phyloP scores from a whole-genome alignment of 1,140 invertebrate genomes.

The Hestina assimilis region DNA sequence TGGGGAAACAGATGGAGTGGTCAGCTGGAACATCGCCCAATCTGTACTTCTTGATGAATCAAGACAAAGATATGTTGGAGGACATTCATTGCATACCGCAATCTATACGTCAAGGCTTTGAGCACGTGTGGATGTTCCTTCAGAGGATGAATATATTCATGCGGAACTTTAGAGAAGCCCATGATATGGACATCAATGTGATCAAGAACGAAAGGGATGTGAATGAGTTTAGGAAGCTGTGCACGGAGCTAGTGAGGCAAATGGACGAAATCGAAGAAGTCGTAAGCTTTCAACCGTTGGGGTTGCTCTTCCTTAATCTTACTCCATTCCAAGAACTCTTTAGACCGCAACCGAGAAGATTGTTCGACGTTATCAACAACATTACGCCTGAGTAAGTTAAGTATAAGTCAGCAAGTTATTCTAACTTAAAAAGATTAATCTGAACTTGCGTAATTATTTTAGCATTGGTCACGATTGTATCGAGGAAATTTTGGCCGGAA shows the following conservation, averaged over 20 bases:
- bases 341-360: constrained; percentile 82
- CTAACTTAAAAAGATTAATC: too few relatives aligned
- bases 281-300: constrained; percentile 80
- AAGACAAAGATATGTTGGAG: constrained; percentile 80
- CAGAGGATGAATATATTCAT: constrained; percentile 83
- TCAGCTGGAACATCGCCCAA: constrained; percentile 83
- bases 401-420: not conserved
- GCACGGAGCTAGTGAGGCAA: constrained; percentile 81
- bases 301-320: constrained; percentile 84
- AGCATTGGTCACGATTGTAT: constrained; percentile 63
- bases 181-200: constrained; percentile 79
- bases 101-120: constrained; percentile 80
- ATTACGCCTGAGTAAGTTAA: constrained; percentile 60
- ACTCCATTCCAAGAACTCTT: constrained; percentile 84
- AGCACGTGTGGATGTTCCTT: constrained; percentile 81
- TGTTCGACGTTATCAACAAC: constrained; percentile 80
- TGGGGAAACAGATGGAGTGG: constrained; percentile 84
- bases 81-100: constrained; percentile 78
- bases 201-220: constrained; percentile 78
- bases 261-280: constrained; percentile 81
- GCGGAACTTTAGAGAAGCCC: constrained; percentile 85
- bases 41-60: constrained; percentile 81
- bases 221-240: constrained; percentile 79
- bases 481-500: constrained; percentile 53
- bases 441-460: not conserved